Evolutionary conservation across 2,113 vertebrate species (phyloP).

Genomic region (Petaurus breviceps): DNA sequence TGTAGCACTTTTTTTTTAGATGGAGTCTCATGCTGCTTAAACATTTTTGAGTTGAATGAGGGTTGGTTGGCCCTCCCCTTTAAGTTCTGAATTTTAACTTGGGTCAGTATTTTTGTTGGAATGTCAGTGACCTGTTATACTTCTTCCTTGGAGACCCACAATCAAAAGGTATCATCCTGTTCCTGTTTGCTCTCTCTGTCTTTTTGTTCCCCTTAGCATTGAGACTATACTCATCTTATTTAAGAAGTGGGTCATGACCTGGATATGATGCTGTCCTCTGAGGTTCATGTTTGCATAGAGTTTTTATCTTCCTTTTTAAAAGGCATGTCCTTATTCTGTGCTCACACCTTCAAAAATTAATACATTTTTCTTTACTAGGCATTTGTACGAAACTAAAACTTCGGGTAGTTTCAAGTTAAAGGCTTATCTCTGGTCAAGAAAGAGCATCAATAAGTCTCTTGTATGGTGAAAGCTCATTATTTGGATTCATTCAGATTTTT

Average conservation of each 20-base stretch:
- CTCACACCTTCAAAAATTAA: not conserved
- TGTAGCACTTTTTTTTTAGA: not conserved
- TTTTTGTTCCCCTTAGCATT: not conserved
- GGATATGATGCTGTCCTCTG: not conserved
- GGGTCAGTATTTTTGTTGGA: not conserved
- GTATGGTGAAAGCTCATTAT: not conserved
- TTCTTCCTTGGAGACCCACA: not conserved
- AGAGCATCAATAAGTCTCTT: not conserved
- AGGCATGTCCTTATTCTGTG: not conserved
- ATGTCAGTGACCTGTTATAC: not conserved
- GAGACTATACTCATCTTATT: not conserved
- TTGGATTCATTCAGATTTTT: not conserved
- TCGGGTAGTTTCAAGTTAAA: conserved; percentile 13
- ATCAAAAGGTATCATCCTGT: not conserved
- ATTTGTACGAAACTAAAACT: not conserved
- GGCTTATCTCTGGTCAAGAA: not conserved
- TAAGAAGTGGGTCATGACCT: not conserved
- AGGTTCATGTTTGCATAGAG: not conserved
- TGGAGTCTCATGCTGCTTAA: not conserved
- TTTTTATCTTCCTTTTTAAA: not conserved
- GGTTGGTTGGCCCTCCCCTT: not conserved
- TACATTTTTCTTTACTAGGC: not conserved
- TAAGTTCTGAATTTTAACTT: not conserved
- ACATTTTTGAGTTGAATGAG: not conserved
- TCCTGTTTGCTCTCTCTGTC: not conserved